A percentile compares a stretch with the other conserved stretches of the same genome.
phyloP scores from a whole-genome alignment of 1,140 invertebrate species.

The Drosophila pruinosa region DNA sequence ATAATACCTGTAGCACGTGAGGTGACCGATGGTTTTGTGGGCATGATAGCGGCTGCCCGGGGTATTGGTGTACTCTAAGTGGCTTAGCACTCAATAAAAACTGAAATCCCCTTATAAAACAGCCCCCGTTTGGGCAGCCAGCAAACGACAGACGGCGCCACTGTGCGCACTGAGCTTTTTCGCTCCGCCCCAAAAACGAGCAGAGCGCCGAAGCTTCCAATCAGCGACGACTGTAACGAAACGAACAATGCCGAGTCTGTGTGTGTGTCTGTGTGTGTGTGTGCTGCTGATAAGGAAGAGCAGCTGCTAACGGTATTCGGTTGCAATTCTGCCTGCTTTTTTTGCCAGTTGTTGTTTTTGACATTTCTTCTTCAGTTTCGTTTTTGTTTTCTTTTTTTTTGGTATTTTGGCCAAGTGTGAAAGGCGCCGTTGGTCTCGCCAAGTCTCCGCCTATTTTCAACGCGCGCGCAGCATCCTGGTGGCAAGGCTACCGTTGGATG shows the following conservation, averaged over 20 bases:
- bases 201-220: constrained; percentile 67
- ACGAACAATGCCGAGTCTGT: constrained; percentile 36
- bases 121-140: constrained; percentile 14
- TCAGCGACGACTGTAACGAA: constrained; percentile 56
- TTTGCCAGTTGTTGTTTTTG: too few species aligned
- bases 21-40: constrained; percentile 86
- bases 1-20: constrained; percentile 90
- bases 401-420: constrained; percentile 47
- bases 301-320: constrained; percentile 26
- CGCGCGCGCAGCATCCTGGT: constrained; percentile 77
- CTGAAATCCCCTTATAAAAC: constrained; percentile 24
- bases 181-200: constrained; percentile 76
- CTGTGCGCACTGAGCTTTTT: constrained; percentile 58
- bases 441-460: constrained; percentile 82
- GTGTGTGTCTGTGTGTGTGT: too few species aligned
- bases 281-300: constrained; percentile 41
- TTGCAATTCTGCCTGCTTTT: constrained; percentile 29
- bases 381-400: constrained; percentile 35
- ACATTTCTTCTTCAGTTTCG: constrained; percentile 5
- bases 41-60: constrained; percentile 85
- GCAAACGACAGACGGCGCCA: constrained; percentile 45
- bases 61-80: constrained; percentile 57
- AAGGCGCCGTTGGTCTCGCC: constrained; percentile 39
- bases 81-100: constrained; percentile 32
- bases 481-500: constrained; percentile 37